Evolutionary conservation across 2,113 vertebrate species (phyloP), one percentile per base, ranked within the genome.

Genomic region (Dunckerocampus dactyliophorus): DNA sequence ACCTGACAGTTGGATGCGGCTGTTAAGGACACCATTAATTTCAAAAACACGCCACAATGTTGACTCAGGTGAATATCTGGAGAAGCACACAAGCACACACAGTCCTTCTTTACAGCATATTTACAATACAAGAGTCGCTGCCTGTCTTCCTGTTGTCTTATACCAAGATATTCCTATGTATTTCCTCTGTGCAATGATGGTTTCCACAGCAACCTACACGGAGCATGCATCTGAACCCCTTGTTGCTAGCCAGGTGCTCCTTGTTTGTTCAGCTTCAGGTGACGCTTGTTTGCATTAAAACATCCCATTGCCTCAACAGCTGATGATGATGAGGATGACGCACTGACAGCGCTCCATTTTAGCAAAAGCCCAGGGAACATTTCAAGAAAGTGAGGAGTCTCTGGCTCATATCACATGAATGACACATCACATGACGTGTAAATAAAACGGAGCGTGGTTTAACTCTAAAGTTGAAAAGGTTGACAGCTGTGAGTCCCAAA

Each of bases 241-340:
- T 60, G 82, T 87, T 87, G 83, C 87, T 80, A 83, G 62, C 80
- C 87, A 85, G 87, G 83, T 85, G 87, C 81, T 63, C 62, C 65
- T 70, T 82, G 85, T 88, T 88, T 88, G 85, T 83, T 83, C 79
- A 77, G 82, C 82, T 78, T 83, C 85, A 86, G 85, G 83, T 87
- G 83, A 85, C 51, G 50, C 79, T 80, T 58, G 57, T 80, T 56
- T 72, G 78, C 87, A 85, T 86, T 83, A 78, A 87, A 83, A 84
- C 83, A 82, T 87, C 63, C 71, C 67, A 69, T 86, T 82, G 82
- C 71, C 62, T 70, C 55, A 39, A 65, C 59, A 61, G 69, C 65
- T 56, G 67, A 74, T 43, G 84, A 79, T 62, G 77, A 79, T 63
- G 73, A 64, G n/a, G 22, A 34, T 12, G 43, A 21, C 22, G 57